These are phyloP conservation scores for Acinonyx jubatus DNA, from an alignment of 2,113 vertebrate species.

Conservation along the genomic window DNA sequence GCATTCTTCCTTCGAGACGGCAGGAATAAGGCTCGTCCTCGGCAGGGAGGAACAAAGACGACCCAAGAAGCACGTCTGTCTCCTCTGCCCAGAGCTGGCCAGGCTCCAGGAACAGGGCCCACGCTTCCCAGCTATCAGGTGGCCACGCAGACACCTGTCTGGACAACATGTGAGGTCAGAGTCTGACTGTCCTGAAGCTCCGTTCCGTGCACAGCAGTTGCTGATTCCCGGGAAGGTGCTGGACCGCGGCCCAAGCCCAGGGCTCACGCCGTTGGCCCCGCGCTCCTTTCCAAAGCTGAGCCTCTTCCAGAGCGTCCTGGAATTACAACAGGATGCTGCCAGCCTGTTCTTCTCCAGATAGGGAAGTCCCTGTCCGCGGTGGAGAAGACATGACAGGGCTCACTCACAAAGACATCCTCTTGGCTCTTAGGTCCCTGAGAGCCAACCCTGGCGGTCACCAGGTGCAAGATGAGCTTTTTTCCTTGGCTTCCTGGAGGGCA, in stretches of 20 bases:
- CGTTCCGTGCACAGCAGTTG: neutral
- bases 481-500: neutral
- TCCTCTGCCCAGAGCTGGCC: neutral
- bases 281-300: neutral
- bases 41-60: neutral
- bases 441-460: neutral
- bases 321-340: neutral
- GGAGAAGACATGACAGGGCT: neutral
- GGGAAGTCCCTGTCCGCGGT: neutral
- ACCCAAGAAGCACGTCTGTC: accelerated
- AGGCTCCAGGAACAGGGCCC: neutral
- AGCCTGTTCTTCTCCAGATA: accelerated
- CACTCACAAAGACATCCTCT: neutral
- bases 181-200: neutral
- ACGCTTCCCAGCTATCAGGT: neutral
- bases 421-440: neutral
- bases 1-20: neutral
- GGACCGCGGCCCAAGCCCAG: neutral
- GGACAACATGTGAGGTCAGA: neutral
- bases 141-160: accelerated
- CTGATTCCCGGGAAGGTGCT: neutral
- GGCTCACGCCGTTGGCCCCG: accelerated
- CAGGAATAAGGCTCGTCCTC: accelerated
- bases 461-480: neutral
- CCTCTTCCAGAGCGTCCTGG: neutral